Base-by-base conservation (phyloP, 2,888 invertebrate species). In the Rhodophaea formosa region DNA sequence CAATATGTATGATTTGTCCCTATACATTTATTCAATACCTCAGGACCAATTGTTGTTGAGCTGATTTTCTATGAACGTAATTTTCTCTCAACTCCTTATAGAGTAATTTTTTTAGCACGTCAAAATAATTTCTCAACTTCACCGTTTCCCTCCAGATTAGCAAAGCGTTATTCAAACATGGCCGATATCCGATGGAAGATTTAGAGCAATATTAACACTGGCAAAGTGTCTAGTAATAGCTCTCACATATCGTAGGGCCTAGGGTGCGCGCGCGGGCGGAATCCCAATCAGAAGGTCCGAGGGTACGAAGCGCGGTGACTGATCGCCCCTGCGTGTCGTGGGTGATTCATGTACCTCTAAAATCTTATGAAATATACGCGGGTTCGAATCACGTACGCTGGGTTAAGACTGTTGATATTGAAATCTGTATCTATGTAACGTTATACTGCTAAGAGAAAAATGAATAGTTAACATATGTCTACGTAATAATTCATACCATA, bases 291-390 rank as follows among this genome's bases (percentile, higher is more conserved):
- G 86, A 66, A 84, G 88, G 89, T 84, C 88, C 86, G 79, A 84
- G 86, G 87, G 86, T 79, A 79, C 77, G 74, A 71, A 62, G 80
- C 74, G 83, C 82, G 80, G 86, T 90, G 91, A 92, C 79, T 89
- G 91, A 92, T 92, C 80, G 91, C 85, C 84, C 77, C 78, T 83
- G 68, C 91, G 91, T 91, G 91, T 85, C 82, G 75, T 77, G 88
- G 82, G 88, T 91, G 91, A 91, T 91, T 91, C 91, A 91, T 91
- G 90, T 88, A 89, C 88, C 90, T 89, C 87, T 87, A 84, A 88
- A 88, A 91, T 91, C 91, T 91, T 91, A 91, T 91, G 91, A 91
- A 91, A 91, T 91, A 91, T 91, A 88, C 84, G 90, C 85, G 85
- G 80, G 80, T 70, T 69, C 74, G 78, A 77, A 88, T 86, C 91